Evolutionary conservation across 1,140 invertebrate species (phyloP).

Genomic region (silkworm (Bombyx mori)): ASM3026992v2 NC_085117.1:10604001-10604500

Average conservation of each 20-base stretch:
- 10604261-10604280: conserved; percentile 38
- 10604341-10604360: conserved; percentile 23
- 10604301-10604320: conserved; percentile 31
- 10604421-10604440: background rate
- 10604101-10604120: too few species aligned
- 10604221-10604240: too few species aligned
- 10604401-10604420: conserved; percentile 7
- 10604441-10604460: conserved; percentile 14
- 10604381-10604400: conserved; percentile 19
- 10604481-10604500: conserved; percentile 6
- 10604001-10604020: too few species aligned
- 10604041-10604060: too few species aligned
- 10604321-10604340: conserved; percentile 13
- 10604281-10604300: conserved; percentile 32
- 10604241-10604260: conserved; percentile 14
- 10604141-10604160: too few species aligned
- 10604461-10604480: conserved; percentile 25
- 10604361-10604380: conserved; percentile 19
- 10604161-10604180: too few species aligned
- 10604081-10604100: too few species aligned
- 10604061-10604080: too few species aligned
- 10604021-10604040: too few species aligned
- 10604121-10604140: too few species aligned
- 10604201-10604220: too few species aligned
- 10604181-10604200: too few species aligned